phyloP scores from a whole-genome alignment of 2,888 invertebrate species.

The Dryobota labecula region DNA sequence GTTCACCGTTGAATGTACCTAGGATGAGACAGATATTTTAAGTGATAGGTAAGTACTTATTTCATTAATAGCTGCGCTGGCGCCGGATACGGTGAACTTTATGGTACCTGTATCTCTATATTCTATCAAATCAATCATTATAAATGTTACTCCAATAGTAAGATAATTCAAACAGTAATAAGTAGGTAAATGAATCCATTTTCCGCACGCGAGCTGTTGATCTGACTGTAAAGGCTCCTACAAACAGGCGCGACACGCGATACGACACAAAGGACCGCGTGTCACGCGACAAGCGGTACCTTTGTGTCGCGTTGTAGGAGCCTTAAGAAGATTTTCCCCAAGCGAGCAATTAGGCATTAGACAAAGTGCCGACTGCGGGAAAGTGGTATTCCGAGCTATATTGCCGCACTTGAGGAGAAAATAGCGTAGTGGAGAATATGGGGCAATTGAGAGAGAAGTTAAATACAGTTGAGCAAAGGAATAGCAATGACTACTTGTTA shows the following conservation, averaged over 20 bases:
- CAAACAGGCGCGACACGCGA: too few species aligned
- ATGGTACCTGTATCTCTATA: too few species aligned
- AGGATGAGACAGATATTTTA: conserved; percentile 74
- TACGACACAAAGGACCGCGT: too few species aligned
- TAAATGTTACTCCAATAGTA: neutral
- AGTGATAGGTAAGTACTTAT: conserved; percentile 73
- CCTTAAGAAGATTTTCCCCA: conserved; percentile 27
- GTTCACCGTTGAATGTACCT: conserved; percentile 68
- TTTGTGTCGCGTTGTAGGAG: too few species aligned
- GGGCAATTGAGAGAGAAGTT: conserved; percentile 18
- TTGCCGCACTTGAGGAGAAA: conserved; percentile 43
- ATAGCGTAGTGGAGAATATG: conserved; percentile 33
- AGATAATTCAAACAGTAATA: neutral
- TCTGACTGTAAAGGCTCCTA: too few species aligned
- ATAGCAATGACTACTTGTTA: conserved; percentile 2
- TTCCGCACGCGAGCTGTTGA: conserved; percentile 1
- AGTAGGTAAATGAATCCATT: neutral
- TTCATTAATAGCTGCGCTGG: too few species aligned
- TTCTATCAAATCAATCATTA: too few species aligned
- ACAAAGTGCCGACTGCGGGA: conserved; percentile 41
- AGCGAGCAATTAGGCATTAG: conserved; percentile 31
- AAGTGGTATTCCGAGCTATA: conserved; percentile 37
- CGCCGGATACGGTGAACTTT: too few species aligned
- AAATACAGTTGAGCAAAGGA: conserved; percentile 2
- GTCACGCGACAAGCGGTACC: too few species aligned